Percentiles rank a stretch among this genome's conserved stretches.
Conservation (phyloP, 2,113 vertebrate genomes). For the Phodopus roborovskii region DNA sequence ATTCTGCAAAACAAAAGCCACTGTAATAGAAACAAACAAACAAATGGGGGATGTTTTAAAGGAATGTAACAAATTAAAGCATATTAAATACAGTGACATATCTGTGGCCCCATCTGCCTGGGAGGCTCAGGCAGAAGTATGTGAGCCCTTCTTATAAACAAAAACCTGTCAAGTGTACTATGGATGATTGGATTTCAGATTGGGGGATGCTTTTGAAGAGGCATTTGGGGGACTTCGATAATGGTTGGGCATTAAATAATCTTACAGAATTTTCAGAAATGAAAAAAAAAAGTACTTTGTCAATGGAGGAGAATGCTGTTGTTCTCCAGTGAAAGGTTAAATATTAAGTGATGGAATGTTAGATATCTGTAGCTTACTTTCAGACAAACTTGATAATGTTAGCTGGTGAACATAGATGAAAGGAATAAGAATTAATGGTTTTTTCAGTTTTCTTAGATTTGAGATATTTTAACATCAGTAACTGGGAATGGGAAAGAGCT, state of each 20-base stretch:
- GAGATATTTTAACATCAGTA: constrained; percentile 11
- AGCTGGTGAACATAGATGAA: neutral
- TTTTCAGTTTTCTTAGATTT: constrained; percentile 3
- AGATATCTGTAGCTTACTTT: neutral
- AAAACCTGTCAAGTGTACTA: neutral
- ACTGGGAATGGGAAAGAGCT: neutral
- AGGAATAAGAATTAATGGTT: neutral
- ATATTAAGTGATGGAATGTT: neutral
- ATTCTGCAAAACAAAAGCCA: constrained; percentile 14
- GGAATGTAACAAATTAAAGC: neutral
- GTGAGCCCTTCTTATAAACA: neutral
- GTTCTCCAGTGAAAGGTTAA: neutral
- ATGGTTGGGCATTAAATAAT: neutral
- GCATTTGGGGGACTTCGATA: neutral
- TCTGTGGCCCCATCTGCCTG: neutral
- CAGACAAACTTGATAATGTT: neutral
- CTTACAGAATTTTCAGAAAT: neutral
- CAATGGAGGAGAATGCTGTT: neutral
- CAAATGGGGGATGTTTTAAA: neutral
- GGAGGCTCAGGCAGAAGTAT: neutral
- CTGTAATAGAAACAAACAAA: constrained; percentile 10
- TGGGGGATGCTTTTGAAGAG: neutral
- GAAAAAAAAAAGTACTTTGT: neutral
- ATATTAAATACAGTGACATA: too few relatives aligned
- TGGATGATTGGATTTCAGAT: neutral